These are phyloP conservation scores for Glandiceps talaboti DNA, from an alignment of 53 echinoderm and acorn worm genomes.

Conservation along the genomic window DNA sequence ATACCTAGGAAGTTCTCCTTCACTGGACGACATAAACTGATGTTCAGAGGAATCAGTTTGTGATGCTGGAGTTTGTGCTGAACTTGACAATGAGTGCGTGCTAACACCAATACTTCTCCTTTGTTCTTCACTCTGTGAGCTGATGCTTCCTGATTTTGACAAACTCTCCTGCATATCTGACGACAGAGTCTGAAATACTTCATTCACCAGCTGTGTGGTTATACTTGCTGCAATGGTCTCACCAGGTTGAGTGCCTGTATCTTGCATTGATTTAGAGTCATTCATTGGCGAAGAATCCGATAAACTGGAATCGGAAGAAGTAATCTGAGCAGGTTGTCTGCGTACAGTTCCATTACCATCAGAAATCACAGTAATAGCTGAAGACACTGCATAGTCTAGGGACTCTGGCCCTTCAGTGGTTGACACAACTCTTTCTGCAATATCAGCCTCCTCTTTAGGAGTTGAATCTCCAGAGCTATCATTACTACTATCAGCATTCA, in stretches of 20 bases:
- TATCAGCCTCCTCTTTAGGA: not conserved
- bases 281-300: not conserved
- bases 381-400: not conserved
- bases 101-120: not conserved
- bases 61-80: conserved; percentile 16
- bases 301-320: not conserved
- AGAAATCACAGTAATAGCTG: not conserved
- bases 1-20: conserved; percentile 4
- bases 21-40: conserved; percentile 15
- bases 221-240: conserved; percentile 7
- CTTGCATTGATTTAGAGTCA: not conserved
- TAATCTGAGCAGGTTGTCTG: not conserved
- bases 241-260: not conserved
- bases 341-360: not conserved
- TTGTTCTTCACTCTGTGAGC: not conserved
- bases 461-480: not conserved
- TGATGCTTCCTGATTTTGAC: not conserved
- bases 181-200: conserved; percentile 30
- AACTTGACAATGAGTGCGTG: conserved; percentile 3
- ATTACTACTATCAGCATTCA: conserved; percentile 47
- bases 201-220: conserved; percentile 40
- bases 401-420: not conserved
- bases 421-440: not conserved
- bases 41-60: conserved; percentile 23
- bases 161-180: not conserved